Conservation (phyloP, 2,888 invertebrate genomes). For the Ernsta delagoae region DNA sequence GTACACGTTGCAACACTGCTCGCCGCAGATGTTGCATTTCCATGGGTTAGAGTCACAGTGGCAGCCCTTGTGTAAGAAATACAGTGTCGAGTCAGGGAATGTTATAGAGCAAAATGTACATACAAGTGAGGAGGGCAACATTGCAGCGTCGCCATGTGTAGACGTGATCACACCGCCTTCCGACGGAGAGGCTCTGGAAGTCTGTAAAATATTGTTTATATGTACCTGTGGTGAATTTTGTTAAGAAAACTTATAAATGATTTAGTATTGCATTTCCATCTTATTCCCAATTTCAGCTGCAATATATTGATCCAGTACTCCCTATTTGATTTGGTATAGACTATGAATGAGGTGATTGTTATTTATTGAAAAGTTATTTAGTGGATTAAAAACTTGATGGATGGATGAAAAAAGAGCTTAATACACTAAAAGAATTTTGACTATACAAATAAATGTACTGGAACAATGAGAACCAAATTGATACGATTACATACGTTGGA, state of each 20-base stretch:
- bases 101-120: conserved; percentile 97
- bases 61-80: conserved; percentile 98
- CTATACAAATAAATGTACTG: conserved; percentile 10
- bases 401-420: no score
- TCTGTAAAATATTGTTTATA: conserved; percentile 53
- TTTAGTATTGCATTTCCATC: no score
- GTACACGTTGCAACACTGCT: conserved; percentile 97
- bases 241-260: no score
- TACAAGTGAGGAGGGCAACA: conserved; percentile 86
- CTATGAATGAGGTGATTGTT: no score
- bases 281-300: background rate
- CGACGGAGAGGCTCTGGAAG: conserved; percentile 76
- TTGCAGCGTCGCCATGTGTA: conserved; percentile 86
- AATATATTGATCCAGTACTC: background rate
- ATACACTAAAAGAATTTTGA: no score
- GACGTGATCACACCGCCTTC: conserved; percentile 89
- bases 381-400: no score
- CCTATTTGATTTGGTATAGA: background rate
- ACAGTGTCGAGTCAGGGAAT: conserved; percentile 97
- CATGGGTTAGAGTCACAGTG: conserved; percentile 98
- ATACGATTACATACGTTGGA: conserved; percentile 62
- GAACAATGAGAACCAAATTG: conserved; percentile 10
- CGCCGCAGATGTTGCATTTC: conserved; percentile 99
- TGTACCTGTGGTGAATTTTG: no score
- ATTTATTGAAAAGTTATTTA: no score